Evolutionary conservation across 2,797 vertebrate genomes (phyloP).

Genomic region (Mormyrus proboscirostris): DNA sequence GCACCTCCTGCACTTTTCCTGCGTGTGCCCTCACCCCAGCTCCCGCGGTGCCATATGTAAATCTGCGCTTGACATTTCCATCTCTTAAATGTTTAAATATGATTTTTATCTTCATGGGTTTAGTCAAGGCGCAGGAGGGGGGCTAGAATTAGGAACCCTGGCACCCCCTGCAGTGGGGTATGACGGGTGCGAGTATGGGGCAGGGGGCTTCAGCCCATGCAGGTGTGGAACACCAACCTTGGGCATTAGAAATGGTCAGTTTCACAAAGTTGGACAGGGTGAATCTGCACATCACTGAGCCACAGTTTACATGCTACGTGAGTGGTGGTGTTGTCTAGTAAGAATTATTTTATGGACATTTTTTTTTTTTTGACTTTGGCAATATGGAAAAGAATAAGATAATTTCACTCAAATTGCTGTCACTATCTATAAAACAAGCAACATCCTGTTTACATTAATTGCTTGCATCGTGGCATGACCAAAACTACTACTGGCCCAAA

Average conservation of each 20-base stretch:
- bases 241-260: slow-evolving; percentile 81
- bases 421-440: slow-evolving; percentile 81
- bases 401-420: slow-evolving; percentile 76
- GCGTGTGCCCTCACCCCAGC: no score
- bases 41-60: not conserved
- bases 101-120: not conserved
- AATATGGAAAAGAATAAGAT: slow-evolving; percentile 95
- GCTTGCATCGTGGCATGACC: not conserved
- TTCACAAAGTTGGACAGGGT: slow-evolving; percentile 79
- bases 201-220: slow-evolving; percentile 73
- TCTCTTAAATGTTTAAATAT: slow-evolving; percentile 6
- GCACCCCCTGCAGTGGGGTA: slow-evolving; percentile 71
- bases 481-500: not conserved
- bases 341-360: not conserved
- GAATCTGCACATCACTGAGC: slow-evolving; percentile 67
- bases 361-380: slow-evolving; percentile 74
- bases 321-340: not conserved
- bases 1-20: not conserved
- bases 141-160: slow-evolving; percentile 66
- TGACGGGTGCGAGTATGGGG: slow-evolving; percentile 73
- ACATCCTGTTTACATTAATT: slow-evolving; percentile 43
- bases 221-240: slow-evolving; percentile 84
- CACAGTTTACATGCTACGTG: slow-evolving; percentile 66
- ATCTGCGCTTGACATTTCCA: slow-evolving; percentile 13
- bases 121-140: slow-evolving; percentile 71